Percentiles rank a stretch among this genome's conserved stretches.
These are phyloP conservation scores for Meandrina meandrites DNA, from an alignment of 92 coral and sea anemone genomes.

Conservation along the genomic window DNA sequence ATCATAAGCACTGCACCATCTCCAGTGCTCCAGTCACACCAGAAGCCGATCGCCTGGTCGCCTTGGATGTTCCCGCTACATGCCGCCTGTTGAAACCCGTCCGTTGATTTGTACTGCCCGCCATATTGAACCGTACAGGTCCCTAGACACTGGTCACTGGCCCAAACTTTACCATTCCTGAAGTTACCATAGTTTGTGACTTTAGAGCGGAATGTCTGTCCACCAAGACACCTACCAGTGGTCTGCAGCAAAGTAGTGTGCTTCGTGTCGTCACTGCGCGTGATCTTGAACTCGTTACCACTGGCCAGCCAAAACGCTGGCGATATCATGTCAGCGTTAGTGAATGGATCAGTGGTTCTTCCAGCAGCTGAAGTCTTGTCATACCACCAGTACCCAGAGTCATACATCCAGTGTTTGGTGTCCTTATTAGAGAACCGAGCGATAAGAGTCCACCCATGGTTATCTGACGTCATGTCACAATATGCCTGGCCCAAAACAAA, in stretches of 20 bases:
- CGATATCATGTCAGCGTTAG: neutral
- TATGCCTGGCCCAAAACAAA: too few relatives aligned
- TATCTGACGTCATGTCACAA: neutral
- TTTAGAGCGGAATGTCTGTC: neutral
- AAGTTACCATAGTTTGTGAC: neutral
- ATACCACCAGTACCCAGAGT: neutral
- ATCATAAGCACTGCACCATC: neutral
- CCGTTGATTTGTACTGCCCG: neutral
- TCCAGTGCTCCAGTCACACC: neutral
- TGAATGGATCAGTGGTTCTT: neutral
- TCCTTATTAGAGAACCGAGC: conserved; percentile 8
- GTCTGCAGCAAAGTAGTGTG: too few relatives aligned
- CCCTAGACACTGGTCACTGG: neutral
- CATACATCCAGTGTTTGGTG: conserved; percentile 7
- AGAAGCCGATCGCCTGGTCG: neutral
- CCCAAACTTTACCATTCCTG: neutral
- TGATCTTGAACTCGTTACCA: neutral
- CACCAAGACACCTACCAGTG: too few relatives aligned
- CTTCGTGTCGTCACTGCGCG: too few relatives aligned
- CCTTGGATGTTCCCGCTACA: neutral
- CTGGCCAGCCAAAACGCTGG: neutral
- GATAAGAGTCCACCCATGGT: neutral
- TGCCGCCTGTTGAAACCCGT: neutral
- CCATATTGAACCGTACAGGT: neutral
- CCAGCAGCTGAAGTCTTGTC: neutral